Evolutionary conservation across 2,888 invertebrate species (phyloP).

Genomic region (Cheilosia soror): DNA sequence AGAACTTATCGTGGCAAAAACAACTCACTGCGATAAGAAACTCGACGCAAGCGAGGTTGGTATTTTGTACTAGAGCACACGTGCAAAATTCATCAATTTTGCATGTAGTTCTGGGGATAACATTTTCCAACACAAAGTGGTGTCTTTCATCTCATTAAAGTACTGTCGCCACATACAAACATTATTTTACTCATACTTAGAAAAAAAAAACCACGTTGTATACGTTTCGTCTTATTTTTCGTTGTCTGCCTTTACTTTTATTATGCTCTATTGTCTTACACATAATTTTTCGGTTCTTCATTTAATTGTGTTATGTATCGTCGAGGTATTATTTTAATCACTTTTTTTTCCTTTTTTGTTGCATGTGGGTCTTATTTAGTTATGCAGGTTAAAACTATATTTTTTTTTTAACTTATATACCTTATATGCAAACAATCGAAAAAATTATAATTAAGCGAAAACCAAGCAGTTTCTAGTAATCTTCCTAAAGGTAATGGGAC

Average conservation of each 20-base stretch:
- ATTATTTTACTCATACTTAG: conserved; percentile 11
- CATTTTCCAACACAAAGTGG: conserved; percentile 36
- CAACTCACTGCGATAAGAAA: conserved; percentile 29
- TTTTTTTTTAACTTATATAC: too few species aligned
- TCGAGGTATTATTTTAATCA: conserved; percentile 13
- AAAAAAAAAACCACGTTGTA: conserved; percentile 26
- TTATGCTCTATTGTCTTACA: conserved; percentile 27
- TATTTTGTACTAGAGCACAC: conserved; percentile 46
- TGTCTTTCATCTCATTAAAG: conserved; percentile 51
- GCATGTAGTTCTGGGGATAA: conserved; percentile 57
- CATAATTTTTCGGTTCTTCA: conserved; percentile 47
- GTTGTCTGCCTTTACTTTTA: conserved; percentile 30
- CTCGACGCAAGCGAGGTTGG: conserved; percentile 63
- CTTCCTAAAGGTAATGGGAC: conserved; percentile 77
- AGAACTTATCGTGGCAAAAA: conserved; percentile 36
- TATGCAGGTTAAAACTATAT: neutral
- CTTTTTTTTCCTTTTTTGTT: conserved; percentile 10
- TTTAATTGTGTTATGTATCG: conserved; percentile 40
- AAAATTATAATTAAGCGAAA: neutral
- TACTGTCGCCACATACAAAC: conserved; percentile 37
- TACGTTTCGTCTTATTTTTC: conserved; percentile 25
- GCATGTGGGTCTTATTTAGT: conserved; percentile 33
- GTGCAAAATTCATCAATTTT: conserved; percentile 29
- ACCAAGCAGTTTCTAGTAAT: conserved; percentile 76
- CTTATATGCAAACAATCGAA: too few species aligned